phyloP scores from a whole-genome alignment of 2,888 invertebrate genomes.

The Volucella bombylans region DNA sequence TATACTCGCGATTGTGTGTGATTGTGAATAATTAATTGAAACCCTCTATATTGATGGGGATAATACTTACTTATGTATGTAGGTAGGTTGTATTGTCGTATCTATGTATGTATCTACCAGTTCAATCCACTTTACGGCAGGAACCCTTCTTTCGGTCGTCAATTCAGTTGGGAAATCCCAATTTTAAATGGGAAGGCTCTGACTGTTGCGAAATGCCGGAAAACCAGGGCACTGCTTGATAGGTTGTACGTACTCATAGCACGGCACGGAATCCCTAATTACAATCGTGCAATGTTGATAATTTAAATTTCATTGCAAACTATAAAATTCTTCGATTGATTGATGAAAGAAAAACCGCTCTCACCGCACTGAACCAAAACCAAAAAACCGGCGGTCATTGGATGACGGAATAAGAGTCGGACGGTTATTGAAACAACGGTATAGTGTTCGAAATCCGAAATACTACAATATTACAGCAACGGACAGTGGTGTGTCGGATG shows the following conservation, averaged over 20 bases:
- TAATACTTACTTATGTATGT: too few species aligned
- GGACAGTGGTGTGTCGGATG: too few species aligned
- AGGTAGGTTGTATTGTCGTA: too few species aligned
- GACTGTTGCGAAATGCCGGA: slow-evolving; percentile 27
- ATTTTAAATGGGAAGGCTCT: background rate
- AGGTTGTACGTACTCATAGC: background rate
- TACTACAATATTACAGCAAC: background rate
- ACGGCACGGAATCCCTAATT: slow-evolving; percentile 61
- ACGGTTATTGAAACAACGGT: background rate
- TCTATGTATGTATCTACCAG: too few species aligned
- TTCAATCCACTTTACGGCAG: too few species aligned
- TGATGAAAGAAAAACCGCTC: slow-evolving; percentile 69
- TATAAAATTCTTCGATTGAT: slow-evolving; percentile 74
- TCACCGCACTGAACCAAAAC: slow-evolving; percentile 41
- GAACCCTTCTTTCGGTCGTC: background rate
- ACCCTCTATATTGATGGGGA: too few species aligned
- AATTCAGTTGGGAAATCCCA: background rate
- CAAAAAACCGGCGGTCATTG: slow-evolving; percentile 39
- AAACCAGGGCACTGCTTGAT: background rate
- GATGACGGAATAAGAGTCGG: background rate
- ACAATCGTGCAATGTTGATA: slow-evolving; percentile 68
- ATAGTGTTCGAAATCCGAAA: background rate
- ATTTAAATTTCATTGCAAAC: slow-evolving; percentile 72
- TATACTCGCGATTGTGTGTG: slow-evolving; percentile 4
- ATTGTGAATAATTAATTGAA: slow-evolving; percentile 64